phyloP scores from a whole-genome alignment of 1,140 invertebrate species.

The Zaprionus kolodkinae region DNA sequence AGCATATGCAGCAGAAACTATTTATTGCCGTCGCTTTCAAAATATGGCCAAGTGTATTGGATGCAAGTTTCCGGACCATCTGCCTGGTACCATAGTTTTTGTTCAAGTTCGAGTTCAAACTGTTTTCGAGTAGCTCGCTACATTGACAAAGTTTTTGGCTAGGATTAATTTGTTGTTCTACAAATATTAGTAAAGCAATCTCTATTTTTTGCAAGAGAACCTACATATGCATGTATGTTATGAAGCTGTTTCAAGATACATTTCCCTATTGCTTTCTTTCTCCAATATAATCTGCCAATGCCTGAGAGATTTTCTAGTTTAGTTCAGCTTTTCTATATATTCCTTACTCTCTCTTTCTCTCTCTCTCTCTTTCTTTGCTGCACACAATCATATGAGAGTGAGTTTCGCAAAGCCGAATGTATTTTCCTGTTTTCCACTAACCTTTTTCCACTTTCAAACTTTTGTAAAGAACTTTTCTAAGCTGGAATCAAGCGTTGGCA shows the following conservation, averaged over 20 bases:
- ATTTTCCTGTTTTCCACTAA: neutral
- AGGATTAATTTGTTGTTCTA: neutral
- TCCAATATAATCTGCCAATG: neutral
- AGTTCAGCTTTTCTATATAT: neutral
- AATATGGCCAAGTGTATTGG: constrained; percentile 1
- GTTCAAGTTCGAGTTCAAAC: neutral
- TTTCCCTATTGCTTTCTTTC: neutral
- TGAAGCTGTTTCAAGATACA: no score
- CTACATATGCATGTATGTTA: no score
- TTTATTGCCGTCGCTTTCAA: neutral
- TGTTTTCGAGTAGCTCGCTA: neutral
- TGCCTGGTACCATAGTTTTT: neutral
- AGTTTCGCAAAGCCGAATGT: constrained; percentile 12
- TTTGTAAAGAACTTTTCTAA: constrained; percentile 16
- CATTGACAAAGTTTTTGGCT: neutral
- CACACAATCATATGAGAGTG: neutral
- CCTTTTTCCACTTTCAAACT: constrained; percentile 1
- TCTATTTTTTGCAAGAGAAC: no score
- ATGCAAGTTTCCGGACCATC: neutral
- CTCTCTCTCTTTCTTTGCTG: neutral
- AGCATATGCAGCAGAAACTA: constrained; percentile 21
- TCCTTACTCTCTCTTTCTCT: neutral
- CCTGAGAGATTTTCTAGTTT: neutral
- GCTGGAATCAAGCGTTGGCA: constrained; percentile 15
- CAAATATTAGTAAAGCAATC: no score